phyloP scores from a whole-genome alignment of 30 jellyfish, hydroid and myxozoan genomes.

The Hydractinia symbiolongicarpus region DNA sequence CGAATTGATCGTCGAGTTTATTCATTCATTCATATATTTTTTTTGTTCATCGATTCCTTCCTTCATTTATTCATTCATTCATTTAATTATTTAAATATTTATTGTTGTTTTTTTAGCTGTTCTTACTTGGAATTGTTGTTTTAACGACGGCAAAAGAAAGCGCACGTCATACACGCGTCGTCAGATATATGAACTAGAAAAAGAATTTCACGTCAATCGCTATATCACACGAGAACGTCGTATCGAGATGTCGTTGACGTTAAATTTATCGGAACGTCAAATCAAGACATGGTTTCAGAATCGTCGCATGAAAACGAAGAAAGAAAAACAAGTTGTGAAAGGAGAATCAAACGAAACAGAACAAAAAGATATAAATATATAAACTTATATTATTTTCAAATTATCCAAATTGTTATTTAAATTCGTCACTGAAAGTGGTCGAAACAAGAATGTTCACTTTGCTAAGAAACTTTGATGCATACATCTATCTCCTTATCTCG shows the following conservation, averaged over 20 bases:
- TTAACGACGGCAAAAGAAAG: constrained; percentile 50
- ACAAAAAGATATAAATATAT: not conserved
- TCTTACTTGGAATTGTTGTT: constrained; percentile 50
- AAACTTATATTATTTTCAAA: not conserved
- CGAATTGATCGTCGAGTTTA: not conserved
- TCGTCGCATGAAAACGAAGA: constrained; percentile 75
- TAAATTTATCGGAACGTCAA: constrained; percentile 76
- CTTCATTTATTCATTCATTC: not conserved
- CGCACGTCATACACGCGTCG: constrained; percentile 78
- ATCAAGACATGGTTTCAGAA: constrained; percentile 92
- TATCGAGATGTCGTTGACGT: constrained; percentile 53
- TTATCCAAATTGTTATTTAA: not conserved
- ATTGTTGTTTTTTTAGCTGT: constrained; percentile 21
- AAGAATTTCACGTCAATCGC: constrained; percentile 46
- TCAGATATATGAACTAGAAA: constrained; percentile 66
- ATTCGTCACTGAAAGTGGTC: too few species aligned
- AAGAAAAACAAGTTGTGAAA: constrained; percentile 11
- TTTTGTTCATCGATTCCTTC: not conserved
- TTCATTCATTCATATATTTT: not conserved
- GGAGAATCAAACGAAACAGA: not conserved
- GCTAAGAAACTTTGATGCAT: too few species aligned
- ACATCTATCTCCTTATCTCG: too few species aligned
- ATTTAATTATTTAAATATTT: not conserved
- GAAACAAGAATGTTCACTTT: too few species aligned
- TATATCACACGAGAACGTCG: constrained; percentile 78